A percentile compares a stretch with the other conserved stretches of the same genome.
phyloP scores from a whole-genome alignment of 2,888 invertebrate genomes.

The Mesorhabditis spiculigera region DNA sequence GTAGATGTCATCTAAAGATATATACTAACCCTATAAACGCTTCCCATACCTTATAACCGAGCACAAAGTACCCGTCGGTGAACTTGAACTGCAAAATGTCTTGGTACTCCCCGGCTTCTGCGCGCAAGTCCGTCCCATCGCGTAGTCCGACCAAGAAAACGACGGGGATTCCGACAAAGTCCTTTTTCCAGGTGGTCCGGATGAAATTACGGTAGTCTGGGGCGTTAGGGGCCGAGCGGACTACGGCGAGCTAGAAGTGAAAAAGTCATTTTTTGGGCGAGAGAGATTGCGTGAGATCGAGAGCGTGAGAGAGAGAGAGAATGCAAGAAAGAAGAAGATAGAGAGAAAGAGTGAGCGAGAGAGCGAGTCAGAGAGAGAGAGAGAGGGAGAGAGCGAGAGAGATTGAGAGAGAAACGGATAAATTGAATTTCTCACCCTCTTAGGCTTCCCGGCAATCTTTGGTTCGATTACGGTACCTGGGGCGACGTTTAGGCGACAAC shows the following conservation, averaged over 20 bases:
- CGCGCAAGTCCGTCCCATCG: constrained; percentile 21
- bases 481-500: background rate
- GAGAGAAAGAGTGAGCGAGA: too few relatives aligned
- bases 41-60: constrained; percentile 42
- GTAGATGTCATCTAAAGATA: constrained; percentile 50
- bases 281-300: too few relatives aligned
- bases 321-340: too few relatives aligned
- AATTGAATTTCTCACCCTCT: too few relatives aligned
- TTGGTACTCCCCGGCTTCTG: constrained; percentile 27
- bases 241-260: constrained; percentile 25
- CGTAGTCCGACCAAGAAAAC: constrained; percentile 37
- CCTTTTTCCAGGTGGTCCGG: constrained; percentile 49
- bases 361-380: too few relatives aligned
- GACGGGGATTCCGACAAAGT: constrained; percentile 26
- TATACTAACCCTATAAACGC: background rate
- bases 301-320: too few relatives aligned
- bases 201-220: constrained; percentile 48
- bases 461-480: background rate
- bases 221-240: constrained; percentile 43
- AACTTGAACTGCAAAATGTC: constrained; percentile 56
- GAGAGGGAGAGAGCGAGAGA: too few relatives aligned
- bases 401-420: too few relatives aligned
- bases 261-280: background rate
- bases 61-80: constrained; percentile 52
- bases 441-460: too few relatives aligned